Conservation (phyloP, 2,797 vertebrate genomes). For the Mus caroli region DNA sequence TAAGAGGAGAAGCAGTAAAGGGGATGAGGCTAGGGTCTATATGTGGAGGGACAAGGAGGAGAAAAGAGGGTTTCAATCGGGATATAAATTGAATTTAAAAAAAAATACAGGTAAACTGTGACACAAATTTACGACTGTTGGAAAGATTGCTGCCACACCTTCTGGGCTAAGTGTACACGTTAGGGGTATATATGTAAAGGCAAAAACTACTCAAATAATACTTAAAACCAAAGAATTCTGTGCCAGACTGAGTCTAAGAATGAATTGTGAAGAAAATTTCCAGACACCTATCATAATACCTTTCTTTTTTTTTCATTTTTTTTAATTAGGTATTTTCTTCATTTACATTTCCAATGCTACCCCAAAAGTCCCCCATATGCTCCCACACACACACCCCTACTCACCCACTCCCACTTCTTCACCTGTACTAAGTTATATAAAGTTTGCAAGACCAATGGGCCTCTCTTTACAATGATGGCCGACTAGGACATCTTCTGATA, state of each 20-base stretch:
- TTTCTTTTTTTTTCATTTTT: too few species aligned
- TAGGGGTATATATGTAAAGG: too few species aligned
- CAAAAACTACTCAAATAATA: background rate
- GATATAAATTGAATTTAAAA: background rate
- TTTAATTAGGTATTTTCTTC: too few species aligned
- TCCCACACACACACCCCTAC: too few species aligned
- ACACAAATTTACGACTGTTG: background rate
- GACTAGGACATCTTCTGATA: too few species aligned
- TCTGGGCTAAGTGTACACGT: background rate
- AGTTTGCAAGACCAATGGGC: too few species aligned
- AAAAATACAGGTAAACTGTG: background rate
- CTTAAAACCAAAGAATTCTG: background rate
- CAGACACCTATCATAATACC: background rate
- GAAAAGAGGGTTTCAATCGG: background rate
- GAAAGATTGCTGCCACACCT: background rate
- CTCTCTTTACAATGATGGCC: too few species aligned
- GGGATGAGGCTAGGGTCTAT: background rate
- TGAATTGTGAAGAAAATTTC: background rate
- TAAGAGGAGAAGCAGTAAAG: background rate
- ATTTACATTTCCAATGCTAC: too few species aligned
- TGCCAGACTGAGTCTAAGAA: background rate
- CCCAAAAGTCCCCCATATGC: too few species aligned
- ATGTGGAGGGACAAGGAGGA: background rate
- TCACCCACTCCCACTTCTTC: too few species aligned
- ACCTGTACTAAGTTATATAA: too few species aligned